These are phyloP conservation scores for Lasiurus borealis DNA, from an alignment of 2,113 vertebrate genomes.

Conservation along the genomic window DNA sequence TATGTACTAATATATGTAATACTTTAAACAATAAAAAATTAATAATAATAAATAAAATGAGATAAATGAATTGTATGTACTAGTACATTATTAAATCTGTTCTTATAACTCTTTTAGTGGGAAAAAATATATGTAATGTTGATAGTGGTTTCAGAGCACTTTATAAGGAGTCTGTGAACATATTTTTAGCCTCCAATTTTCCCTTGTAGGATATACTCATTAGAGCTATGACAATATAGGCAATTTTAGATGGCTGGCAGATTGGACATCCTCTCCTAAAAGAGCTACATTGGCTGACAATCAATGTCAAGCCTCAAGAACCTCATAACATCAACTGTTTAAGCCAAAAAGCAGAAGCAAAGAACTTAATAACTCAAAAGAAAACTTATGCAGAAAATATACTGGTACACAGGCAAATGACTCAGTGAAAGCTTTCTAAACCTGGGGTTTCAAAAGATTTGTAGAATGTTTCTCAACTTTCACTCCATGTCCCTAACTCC, in stretches of 20 bases:
- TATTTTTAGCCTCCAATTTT: slow-evolving; percentile 49
- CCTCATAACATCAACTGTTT: not conserved
- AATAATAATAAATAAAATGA: no score
- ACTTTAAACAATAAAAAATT: no score
- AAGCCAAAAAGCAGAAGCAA: slow-evolving; percentile 59
- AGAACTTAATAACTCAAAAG: slow-evolving; percentile 16
- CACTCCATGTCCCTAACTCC: slow-evolving; percentile 38
- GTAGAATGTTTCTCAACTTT: slow-evolving; percentile 63
- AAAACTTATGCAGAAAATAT: not conserved
- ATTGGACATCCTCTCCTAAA: slow-evolving; percentile 53
- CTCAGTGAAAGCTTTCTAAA: slow-evolving; percentile 53
- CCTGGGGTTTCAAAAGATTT: slow-evolving; percentile 15
- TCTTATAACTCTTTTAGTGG: slow-evolving; percentile 26
- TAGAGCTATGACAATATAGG: slow-evolving; percentile 28
- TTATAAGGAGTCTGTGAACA: slow-evolving; percentile 50
- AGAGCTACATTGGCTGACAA: slow-evolving; percentile 52
- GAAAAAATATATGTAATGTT: slow-evolving; percentile 40
- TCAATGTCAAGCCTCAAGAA: slow-evolving; percentile 48
- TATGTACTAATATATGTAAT: no score
- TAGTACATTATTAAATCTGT: slow-evolving; percentile 42
- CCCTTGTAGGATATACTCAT: slow-evolving; percentile 54
- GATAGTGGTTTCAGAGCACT: slow-evolving; percentile 52
- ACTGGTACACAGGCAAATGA: not conserved
- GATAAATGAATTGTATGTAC: no score
- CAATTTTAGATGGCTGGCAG: slow-evolving; percentile 33